Conservation (phyloP, 1,140 invertebrate genomes). For the Neelides sp. region DNA sequence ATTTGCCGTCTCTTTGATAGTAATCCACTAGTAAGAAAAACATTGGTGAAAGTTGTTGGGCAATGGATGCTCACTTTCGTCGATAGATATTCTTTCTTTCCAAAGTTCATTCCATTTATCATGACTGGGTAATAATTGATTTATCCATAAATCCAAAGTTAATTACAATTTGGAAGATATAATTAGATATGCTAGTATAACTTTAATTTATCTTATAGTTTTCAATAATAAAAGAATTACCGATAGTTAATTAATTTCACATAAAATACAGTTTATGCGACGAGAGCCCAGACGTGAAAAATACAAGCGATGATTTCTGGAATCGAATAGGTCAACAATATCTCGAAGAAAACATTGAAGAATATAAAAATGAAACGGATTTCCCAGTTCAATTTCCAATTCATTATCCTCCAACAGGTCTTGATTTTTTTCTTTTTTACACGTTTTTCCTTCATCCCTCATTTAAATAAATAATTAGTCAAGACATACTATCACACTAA, state of each 20-base stretch:
- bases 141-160: not conserved
- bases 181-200: too few species aligned
- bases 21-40: conserved; percentile 49
- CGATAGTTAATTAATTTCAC: not conserved
- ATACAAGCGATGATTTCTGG: conserved; percentile 50
- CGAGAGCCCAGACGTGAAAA: conserved; percentile 49
- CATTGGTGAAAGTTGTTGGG: conserved; percentile 51
- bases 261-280: conserved; percentile 46
- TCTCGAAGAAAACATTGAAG: conserved; percentile 59
- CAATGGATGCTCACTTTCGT: conserved; percentile 52
- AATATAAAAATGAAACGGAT: conserved; percentile 59
- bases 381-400: conserved; percentile 43
- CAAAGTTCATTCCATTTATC: conserved; percentile 57
- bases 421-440: too few species aligned
- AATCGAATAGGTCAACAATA: conserved; percentile 52
- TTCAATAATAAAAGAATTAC: too few species aligned
- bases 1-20: conserved; percentile 64
- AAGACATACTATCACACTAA: too few species aligned
- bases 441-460: too few species aligned
- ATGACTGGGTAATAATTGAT: conserved; percentile 46
- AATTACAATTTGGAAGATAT: not conserved
- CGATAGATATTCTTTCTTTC: conserved; percentile 66
- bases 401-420: conserved; percentile 63
- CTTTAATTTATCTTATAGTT: too few species aligned
- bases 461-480: too few species aligned